Evolutionary conservation across 2,797 vertebrate genomes (phyloP), one percentile per base, ranked within the genome.

Genomic region (Coregonus ussuriensis): DNA sequence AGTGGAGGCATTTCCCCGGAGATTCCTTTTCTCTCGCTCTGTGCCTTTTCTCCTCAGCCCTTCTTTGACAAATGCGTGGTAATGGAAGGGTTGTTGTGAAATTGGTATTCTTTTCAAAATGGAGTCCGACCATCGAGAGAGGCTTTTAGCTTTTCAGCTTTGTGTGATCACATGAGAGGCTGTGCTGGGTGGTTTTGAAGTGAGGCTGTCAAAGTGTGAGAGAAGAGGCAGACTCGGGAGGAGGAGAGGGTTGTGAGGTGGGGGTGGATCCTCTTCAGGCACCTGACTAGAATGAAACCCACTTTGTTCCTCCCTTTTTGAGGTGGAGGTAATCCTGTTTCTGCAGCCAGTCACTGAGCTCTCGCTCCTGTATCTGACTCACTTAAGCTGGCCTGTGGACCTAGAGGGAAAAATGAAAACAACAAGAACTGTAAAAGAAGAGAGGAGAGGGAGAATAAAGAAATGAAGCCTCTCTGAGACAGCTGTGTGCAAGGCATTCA

Each of bases 91-190:
- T 90, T 91, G 90, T 91, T 92, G 86, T 89, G 87, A 91, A 91
- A 91, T 90, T 88, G 89, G 84, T 85, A 86, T 92, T 90, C 88
- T 92, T 91, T 90, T 84, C 85, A 75, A 93, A 91, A 91, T 92
- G 91, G 88, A 89, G 86, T 86, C 82, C 65, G 85, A 84, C 83
- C 84, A 85, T 62, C 9, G 41, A 79, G 56, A 54, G 71, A 81
- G 81, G 90, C 89, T 92, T 93, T 92, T 91, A 91, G 91, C 84
- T 90, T 91, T 77, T 86, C 81, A 88, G 85, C 82, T 87, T 80
- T 84, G 86, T 90, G 87, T 88, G 88, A 83, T 88, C 80, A 85
- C 83, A 90, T 82, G 87, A 92, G 86, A 85, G 56, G 86, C 88
- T 87, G 85, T 81, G 74, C 81, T 16, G 85, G 87, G 85, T 82